phyloP scores from a whole-genome alignment of 2,797 vertebrate species.

The Brachyalestes nurse region DNA sequence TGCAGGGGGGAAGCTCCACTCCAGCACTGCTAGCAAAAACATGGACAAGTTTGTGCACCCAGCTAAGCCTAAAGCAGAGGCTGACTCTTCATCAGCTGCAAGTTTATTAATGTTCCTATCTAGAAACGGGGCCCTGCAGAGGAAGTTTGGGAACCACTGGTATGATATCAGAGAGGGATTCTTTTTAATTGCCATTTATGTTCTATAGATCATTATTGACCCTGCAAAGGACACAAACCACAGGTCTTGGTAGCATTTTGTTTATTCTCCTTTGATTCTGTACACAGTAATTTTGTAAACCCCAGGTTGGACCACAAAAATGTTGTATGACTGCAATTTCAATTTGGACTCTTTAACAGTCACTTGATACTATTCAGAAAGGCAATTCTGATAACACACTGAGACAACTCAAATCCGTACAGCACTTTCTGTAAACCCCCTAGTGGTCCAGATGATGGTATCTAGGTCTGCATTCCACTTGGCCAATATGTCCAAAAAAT shows the following conservation, averaged over 20 bases:
- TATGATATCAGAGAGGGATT: no score
- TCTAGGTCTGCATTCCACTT: slow-evolving; percentile 12
- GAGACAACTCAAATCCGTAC: slow-evolving; percentile 2
- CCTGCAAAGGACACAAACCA: not conserved
- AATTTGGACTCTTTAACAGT: slow-evolving; percentile 15
- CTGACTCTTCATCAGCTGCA: no score
- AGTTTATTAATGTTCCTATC: no score
- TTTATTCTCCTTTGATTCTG: slow-evolving; percentile 43
- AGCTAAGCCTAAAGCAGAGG: no score
- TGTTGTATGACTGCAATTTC: not conserved
- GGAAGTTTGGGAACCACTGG: no score
- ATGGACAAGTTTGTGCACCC: no score
- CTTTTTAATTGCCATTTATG: no score
- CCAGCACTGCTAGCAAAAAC: no score
- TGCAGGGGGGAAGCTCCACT: no score
- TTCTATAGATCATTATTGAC: no score
- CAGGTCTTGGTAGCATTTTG: slow-evolving; percentile 38
- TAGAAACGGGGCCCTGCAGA: no score
- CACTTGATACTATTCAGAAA: slow-evolving; percentile 1
- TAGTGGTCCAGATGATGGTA: slow-evolving; percentile 15
- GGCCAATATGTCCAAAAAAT: slow-evolving; percentile 22
- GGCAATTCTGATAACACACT: not conserved
- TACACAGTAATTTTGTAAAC: slow-evolving; percentile 43
- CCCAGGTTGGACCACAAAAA: slow-evolving; percentile 34
- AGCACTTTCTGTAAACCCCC: not conserved